A percentile compares a stretch with the other conserved stretches of the same genome.
phyloP scores from a whole-genome alignment of 2,888 invertebrate genomes.

The Archips xylosteana region DNA sequence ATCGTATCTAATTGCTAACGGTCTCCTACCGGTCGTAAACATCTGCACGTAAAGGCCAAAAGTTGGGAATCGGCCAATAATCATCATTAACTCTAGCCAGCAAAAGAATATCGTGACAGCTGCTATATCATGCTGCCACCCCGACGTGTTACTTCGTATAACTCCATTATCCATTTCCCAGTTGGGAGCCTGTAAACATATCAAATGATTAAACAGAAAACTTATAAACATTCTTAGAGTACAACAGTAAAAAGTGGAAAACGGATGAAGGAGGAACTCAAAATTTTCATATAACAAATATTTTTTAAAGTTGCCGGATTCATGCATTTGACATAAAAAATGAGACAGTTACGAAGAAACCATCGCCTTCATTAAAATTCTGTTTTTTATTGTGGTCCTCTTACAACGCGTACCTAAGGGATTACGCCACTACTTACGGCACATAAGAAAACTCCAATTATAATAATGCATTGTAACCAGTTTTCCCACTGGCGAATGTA shows the following conservation, averaged over 20 bases:
- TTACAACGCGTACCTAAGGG: not conserved
- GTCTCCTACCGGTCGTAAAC: conserved; percentile 89
- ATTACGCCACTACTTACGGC: conserved; percentile 78
- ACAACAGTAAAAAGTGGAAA: too few relatives aligned
- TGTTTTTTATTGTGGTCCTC: not conserved
- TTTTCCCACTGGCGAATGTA: conserved; percentile 94
- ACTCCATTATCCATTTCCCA: conserved; percentile 68
- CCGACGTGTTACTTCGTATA: conserved; percentile 68
- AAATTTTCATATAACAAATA: too few relatives aligned
- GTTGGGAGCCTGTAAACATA: conserved; percentile 68
- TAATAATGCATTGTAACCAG: conserved; percentile 92
- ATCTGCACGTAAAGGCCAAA: conserved; percentile 95
- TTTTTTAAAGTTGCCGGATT: too few relatives aligned
- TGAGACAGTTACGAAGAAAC: too few relatives aligned
- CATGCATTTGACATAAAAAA: too few relatives aligned
- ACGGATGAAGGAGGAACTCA: too few relatives aligned
- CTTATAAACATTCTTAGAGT: not conserved
- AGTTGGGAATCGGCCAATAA: conserved; percentile 93
- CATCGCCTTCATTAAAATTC: too few relatives aligned
- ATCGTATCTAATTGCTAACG: conserved; percentile 5
- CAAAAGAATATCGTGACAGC: conserved; percentile 92
- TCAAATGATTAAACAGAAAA: not conserved
- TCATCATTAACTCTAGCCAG: conserved; percentile 94
- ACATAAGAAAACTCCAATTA: conserved; percentile 89
- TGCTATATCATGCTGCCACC: conserved; percentile 93